These are phyloP conservation scores for Lomographa bimaculata DNA, from an alignment of 2,888 invertebrate species.

Conservation along the genomic window DNA sequence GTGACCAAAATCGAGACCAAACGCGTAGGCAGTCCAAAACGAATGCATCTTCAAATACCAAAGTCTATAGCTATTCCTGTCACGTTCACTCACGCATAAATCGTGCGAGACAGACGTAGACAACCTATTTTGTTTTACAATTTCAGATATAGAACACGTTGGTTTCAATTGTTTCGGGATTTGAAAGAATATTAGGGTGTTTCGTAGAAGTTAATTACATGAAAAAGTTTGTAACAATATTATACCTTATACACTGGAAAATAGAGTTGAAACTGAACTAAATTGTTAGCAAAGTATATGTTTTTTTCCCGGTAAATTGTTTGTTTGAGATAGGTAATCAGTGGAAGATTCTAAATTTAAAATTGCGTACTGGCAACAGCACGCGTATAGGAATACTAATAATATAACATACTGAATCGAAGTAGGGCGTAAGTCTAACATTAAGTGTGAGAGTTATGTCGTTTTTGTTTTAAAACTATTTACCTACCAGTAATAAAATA, in stretches of 20 bases:
- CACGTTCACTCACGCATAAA: conserved; percentile 15
- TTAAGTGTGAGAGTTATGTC: background rate
- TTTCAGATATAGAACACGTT: conserved; percentile 40
- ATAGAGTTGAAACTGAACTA: conserved; percentile 16
- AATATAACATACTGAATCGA: conserved; percentile 1
- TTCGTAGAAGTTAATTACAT: conserved; percentile 28
- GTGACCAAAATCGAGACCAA: conserved; percentile 26
- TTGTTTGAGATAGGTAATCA: conserved; percentile 30
- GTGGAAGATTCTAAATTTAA: conserved; percentile 27
- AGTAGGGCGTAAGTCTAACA: conserved; percentile 5
- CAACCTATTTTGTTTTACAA: conserved; percentile 38
- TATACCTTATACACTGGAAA: background rate
- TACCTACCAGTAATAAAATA: conserved; percentile 6
- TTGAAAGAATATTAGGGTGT: conserved; percentile 24
- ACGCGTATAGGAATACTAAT: conserved; percentile 17
- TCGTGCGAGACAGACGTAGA: conserved; percentile 20
- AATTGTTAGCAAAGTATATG: background rate
- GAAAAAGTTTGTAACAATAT: background rate
- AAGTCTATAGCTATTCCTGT: conserved; percentile 18
- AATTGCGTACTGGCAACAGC: conserved; percentile 20
- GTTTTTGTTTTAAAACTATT: background rate
- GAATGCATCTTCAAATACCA: conserved; percentile 20
- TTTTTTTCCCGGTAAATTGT: conserved; percentile 23
- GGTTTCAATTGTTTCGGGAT: conserved; percentile 36
- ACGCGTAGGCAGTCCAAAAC: conserved; percentile 27